Evolutionary conservation across 2,797 vertebrate genomes (phyloP).

Genomic region (Oreochromis mossambicus): DNA sequence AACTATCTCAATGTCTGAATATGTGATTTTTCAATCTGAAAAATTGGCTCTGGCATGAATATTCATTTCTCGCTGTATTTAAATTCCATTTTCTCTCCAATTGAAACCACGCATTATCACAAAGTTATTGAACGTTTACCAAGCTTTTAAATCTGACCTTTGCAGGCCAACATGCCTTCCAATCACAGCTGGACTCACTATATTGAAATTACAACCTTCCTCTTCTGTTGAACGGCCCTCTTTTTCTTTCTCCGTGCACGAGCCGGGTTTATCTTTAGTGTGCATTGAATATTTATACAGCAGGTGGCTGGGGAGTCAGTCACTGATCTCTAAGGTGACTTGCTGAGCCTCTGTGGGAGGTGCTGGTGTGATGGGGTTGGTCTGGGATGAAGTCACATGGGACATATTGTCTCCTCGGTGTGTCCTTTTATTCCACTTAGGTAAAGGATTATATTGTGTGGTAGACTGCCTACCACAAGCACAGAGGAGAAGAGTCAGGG

Average conservation of each 20-base stretch:
- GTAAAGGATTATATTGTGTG: constrained; percentile 49
- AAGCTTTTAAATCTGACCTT: constrained; percentile 56
- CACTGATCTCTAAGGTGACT: constrained; percentile 79
- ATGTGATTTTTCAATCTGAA: neutral
- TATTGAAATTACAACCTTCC: constrained; percentile 48
- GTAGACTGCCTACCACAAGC: constrained; percentile 3
- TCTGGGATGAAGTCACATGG: constrained; percentile 55
- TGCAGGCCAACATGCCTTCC: constrained; percentile 11
- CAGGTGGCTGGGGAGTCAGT: constrained; percentile 59
- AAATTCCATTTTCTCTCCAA: constrained; percentile 6
- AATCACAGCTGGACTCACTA: neutral
- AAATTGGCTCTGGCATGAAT: neutral
- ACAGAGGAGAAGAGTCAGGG: neutral
- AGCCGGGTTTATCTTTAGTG: constrained; percentile 74
- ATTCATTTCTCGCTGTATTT: neutral
- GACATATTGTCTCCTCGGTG: constrained; percentile 62
- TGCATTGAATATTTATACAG: constrained; percentile 75
- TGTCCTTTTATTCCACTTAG: constrained; percentile 59
- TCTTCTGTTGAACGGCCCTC: constrained; percentile 15
- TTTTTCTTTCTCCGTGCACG: constrained; percentile 27
- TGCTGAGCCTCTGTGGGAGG: constrained; percentile 43
- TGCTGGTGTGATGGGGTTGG: constrained; percentile 38
- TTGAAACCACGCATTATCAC: constrained; percentile 41
- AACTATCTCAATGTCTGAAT: neutral
- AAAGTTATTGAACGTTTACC: constrained; percentile 64